A percentile compares a stretch with the other conserved stretches of the same genome.
Conservation (phyloP, 1,140 invertebrate species). For the Leptopilina boulardi region DNA sequence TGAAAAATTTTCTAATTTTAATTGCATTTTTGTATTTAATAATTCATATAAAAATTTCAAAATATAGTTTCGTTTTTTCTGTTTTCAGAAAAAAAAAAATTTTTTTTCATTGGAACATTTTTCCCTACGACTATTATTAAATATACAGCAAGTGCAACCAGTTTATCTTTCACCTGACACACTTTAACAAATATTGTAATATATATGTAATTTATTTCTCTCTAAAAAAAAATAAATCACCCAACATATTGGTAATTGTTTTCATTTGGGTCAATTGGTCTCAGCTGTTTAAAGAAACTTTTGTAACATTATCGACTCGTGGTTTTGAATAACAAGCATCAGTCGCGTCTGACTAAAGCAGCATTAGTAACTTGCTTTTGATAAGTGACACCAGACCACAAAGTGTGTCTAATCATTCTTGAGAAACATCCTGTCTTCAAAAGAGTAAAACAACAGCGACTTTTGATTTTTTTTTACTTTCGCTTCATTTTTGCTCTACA, state of each 20-base stretch:
- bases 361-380: slow-evolving; percentile 14
- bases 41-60: too few species aligned
- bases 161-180: too few species aligned
- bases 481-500: background rate
- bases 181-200: background rate
- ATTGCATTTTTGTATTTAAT: too few species aligned
- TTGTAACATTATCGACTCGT: slow-evolving; percentile 25
- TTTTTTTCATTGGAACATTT: too few species aligned
- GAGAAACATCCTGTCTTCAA: slow-evolving; percentile 9
- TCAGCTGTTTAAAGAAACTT: slow-evolving; percentile 16
- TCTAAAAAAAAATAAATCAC: background rate
- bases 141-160: too few species aligned
- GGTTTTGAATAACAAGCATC: slow-evolving; percentile 14
- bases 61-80: too few species aligned
- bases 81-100: too few species aligned
- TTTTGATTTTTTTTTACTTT: background rate
- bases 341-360: background rate
- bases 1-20: too few species aligned
- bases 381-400: slow-evolving; percentile 31
- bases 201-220: background rate
- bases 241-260: background rate
- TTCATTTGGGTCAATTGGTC: slow-evolving; percentile 6
- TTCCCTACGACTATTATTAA: too few species aligned
- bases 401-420: slow-evolving; percentile 16
- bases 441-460: background rate